Conservation (phyloP, 1,140 invertebrate genomes). For the Bombus fervidus region DNA sequence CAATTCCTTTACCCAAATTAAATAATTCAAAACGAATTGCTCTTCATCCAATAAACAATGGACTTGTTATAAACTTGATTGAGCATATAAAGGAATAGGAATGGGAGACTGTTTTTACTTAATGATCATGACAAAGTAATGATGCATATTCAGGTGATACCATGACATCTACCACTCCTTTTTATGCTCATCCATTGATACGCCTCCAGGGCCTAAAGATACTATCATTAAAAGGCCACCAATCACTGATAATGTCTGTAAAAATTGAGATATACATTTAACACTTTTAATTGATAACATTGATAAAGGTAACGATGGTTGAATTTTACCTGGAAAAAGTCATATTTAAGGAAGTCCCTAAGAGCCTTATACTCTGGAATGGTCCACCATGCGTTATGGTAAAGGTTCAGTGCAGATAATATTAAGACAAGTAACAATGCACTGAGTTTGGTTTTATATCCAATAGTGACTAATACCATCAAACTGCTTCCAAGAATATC, state of each 20-base stretch:
- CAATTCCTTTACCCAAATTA: conserved; percentile 29
- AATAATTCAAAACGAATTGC: conserved; percentile 31
- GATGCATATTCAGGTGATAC: conserved; percentile 8
- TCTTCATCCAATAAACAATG: conserved; percentile 21
- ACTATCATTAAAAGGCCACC: conserved; percentile 99
- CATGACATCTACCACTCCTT: conserved; percentile 93
- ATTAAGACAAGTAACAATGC: conserved; percentile 96
- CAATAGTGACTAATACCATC: conserved; percentile 98
- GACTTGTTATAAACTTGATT: conserved; percentile 42
- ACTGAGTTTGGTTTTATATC: conserved; percentile 99
- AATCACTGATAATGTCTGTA: conserved; percentile 97
- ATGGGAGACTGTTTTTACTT: conserved; percentile 60
- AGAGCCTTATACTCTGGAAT: conserved; percentile 97
- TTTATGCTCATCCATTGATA: conserved; percentile 99
- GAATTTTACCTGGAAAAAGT: conserved; percentile 96
- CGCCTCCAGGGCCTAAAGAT: conserved; percentile 97
- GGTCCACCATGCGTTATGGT: conserved; percentile 99
- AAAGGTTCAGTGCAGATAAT: conserved; percentile 95
- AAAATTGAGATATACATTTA: conserved; percentile 35
- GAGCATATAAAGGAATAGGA: conserved; percentile 59
- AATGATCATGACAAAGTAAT: conserved; percentile 56
- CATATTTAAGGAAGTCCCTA: conserved; percentile 99
- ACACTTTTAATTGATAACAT: background rate
- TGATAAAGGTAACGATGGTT: conserved; percentile 16
- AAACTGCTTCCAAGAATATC: conserved; percentile 96